Percentiles rank a stretch among this genome's conserved stretches.
These are phyloP conservation scores for Drosophila subobscura DNA, from an alignment of 1,140 invertebrate genomes.

Conservation along the genomic window DNA sequence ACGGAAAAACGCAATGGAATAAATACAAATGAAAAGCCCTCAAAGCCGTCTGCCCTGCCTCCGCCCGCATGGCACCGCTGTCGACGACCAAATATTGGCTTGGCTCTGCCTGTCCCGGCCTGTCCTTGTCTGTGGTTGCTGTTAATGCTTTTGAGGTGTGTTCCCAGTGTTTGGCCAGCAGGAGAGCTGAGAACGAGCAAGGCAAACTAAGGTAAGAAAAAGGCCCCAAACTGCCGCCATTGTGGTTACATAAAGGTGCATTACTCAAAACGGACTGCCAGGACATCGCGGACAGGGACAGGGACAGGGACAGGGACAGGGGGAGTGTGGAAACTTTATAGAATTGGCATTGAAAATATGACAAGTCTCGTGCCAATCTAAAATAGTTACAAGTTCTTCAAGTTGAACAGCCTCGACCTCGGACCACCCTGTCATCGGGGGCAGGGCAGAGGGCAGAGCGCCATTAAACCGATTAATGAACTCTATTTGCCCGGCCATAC, in stretches of 20 bases:
- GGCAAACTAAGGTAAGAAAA: constrained; percentile 22
- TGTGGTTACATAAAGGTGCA: constrained; percentile 57
- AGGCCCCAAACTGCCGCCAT: constrained; percentile 37
- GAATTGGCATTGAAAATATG: constrained; percentile 62
- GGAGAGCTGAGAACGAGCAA: constrained; percentile 3
- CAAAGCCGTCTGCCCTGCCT: constrained; percentile 20
- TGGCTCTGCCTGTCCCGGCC: constrained; percentile 39
- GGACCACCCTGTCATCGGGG: constrained; percentile 46
- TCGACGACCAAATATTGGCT: constrained; percentile 74
- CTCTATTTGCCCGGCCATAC: constrained; percentile 71
- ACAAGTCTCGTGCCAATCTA: constrained; percentile 55
- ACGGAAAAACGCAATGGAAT: constrained; percentile 74
- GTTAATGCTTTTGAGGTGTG: constrained; percentile 70
- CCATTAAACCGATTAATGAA: constrained; percentile 80
- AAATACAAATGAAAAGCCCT: constrained; percentile 74
- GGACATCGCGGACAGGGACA: background rate
- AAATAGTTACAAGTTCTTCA: constrained; percentile 45
- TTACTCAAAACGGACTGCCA: constrained; percentile 58
- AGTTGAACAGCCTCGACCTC: constrained; percentile 47
- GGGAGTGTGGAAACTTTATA: constrained; percentile 27
- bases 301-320: too few relatives aligned
- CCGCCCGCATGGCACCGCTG: constrained; percentile 26
- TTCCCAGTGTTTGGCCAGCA: constrained; percentile 59
- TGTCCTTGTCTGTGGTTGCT: constrained; percentile 52
- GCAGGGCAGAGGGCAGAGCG: constrained; percentile 38